Evolutionary conservation across 37 sponge, comb jelly and placozoan genomes (phyloP).

Genomic region (Halisarca cf. caerulea): DNA sequence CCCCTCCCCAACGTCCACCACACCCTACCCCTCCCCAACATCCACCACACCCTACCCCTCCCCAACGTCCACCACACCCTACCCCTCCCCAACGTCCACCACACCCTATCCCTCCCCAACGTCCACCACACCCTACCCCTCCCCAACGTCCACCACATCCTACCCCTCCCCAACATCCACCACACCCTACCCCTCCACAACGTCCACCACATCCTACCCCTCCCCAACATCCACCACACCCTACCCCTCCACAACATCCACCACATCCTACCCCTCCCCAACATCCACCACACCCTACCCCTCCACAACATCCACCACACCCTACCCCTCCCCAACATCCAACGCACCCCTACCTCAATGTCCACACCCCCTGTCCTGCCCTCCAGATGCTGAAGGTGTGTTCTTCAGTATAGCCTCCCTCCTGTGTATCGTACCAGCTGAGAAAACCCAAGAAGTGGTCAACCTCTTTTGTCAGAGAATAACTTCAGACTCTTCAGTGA

Average conservation of each 20-base stretch:
- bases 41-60: background rate
- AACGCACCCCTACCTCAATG: no score
- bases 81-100: background rate
- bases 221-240: background rate
- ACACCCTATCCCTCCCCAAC: no score
- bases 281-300: background rate
- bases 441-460: background rate
- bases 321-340: no score
- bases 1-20: background rate
- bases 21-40: background rate
- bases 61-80: background rate
- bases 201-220: no score
- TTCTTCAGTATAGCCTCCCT: slow-evolving; percentile 25
- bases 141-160: background rate
- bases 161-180: no score
- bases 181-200: no score
- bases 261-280: background rate
- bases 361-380: background rate
- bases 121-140: no score
- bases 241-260: background rate
- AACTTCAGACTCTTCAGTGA: background rate
- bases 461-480: background rate
- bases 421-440: background rate
- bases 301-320: background rate
- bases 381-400: slow-evolving; percentile 17